Conservation (phyloP, 2,888 invertebrate species). For the Atrina japonica region DNA sequence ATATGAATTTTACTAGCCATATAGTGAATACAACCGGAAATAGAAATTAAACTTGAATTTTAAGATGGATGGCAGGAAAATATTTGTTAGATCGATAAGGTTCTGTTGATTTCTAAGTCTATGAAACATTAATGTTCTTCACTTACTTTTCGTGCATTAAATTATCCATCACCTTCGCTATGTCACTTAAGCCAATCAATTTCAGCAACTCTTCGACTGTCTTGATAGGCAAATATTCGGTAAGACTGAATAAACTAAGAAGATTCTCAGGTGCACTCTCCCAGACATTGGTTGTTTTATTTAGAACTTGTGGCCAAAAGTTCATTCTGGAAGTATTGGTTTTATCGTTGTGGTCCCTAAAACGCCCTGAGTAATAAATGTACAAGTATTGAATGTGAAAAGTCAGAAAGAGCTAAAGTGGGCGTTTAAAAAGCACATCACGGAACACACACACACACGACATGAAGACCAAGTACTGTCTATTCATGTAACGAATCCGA, state of each 20-base stretch:
- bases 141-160: slow-evolving; percentile 60
- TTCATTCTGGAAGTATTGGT: slow-evolving; percentile 64
- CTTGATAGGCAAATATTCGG: slow-evolving; percentile 53
- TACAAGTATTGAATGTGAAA: no score
- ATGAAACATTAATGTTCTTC: not conserved
- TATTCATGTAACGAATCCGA: no score
- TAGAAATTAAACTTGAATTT: no score
- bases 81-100: no score
- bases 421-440: no score
- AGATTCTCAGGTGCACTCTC: slow-evolving; percentile 62
- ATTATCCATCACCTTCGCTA: slow-evolving; percentile 57
- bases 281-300: slow-evolving; percentile 58
- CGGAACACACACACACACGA: no score
- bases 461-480: no score
- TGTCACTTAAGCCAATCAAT: slow-evolving; percentile 53
- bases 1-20: no score
- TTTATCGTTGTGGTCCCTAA: slow-evolving; percentile 65
- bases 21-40: no score
- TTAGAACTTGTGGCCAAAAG: slow-evolving; percentile 73
- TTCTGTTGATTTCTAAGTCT: no score
- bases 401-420: no score
- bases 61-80: no score
- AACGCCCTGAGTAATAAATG: slow-evolving; percentile 22
- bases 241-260: slow-evolving; percentile 56
- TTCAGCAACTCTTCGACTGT: slow-evolving; percentile 59